phyloP scores from a whole-genome alignment of 64 coral and sea anemone species.

The Porites australiensis region DNA sequence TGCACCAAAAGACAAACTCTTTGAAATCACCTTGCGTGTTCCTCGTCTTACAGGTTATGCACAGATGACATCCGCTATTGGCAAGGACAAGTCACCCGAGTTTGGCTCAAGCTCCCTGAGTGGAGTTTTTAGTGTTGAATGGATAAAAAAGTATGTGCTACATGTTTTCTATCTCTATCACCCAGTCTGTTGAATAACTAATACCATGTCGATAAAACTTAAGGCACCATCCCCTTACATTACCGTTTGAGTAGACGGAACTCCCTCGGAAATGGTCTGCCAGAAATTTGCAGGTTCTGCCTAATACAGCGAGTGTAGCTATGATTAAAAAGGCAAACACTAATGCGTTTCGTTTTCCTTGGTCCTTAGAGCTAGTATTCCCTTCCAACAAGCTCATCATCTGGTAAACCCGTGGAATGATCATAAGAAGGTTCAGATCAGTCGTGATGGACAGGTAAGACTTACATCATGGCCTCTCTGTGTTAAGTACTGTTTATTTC shows the following conservation, averaged over 20 bases:
- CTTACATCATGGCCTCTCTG: neutral
- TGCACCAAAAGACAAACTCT: neutral
- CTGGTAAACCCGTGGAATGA: constrained; percentile 99
- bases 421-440: constrained; percentile 99
- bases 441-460: constrained; percentile 95
- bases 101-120: constrained; percentile 92
- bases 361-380: constrained; percentile 85
- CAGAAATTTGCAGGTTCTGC: no score
- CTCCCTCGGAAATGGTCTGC: no score
- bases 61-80: constrained; percentile 90
- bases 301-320: no score
- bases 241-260: no score
- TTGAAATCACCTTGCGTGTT: neutral
- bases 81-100: constrained; percentile 93
- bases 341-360: neutral
- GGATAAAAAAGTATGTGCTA: constrained; percentile 88
- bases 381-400: constrained; percentile 97
- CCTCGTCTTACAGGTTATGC: constrained; percentile 67
- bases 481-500: no score
- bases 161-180: neutral
- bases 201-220: no score
- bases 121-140: constrained; percentile 92
- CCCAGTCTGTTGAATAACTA: no score
- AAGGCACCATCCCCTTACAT: no score
- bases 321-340: no score